phyloP scores from a whole-genome alignment of 2,888 invertebrate species.

The Linnaemya vulpina region DNA sequence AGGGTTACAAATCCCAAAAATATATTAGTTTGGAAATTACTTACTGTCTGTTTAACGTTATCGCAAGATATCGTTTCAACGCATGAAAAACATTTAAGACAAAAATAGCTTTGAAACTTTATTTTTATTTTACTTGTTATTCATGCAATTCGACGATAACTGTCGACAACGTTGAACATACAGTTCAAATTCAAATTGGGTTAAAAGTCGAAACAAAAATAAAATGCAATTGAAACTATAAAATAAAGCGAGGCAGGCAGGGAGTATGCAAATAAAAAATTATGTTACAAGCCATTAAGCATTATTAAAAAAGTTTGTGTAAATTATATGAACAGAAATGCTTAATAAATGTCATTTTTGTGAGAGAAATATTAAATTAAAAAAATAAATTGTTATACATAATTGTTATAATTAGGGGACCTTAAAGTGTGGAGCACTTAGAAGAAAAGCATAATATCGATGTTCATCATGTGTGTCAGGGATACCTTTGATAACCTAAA shows the following conservation, averaged over 20 bases:
- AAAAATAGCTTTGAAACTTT: no score
- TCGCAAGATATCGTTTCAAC: no score
- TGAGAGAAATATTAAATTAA: not conserved
- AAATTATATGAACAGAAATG: conserved; percentile 34
- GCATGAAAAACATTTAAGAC: no score
- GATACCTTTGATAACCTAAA: conserved; percentile 40
- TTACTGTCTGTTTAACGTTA: no score
- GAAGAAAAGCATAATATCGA: conserved; percentile 4
- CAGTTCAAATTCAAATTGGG: not conserved
- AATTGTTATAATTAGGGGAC: not conserved
- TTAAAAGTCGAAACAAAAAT: not conserved
- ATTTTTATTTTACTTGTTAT: no score
- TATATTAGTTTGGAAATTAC: not conserved
- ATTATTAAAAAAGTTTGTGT: not conserved
- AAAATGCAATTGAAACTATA: conserved; percentile 7
- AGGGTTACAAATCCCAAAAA: not conserved
- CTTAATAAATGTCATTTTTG: conserved; percentile 41
- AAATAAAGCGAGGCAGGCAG: conserved; percentile 24
- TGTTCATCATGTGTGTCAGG: conserved; percentile 21
- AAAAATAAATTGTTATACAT: not conserved
- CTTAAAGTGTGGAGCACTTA: not conserved
- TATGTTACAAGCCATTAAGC: not conserved
- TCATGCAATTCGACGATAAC: no score
- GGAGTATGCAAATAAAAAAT: not conserved
- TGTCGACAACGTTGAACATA: no score